phyloP scores from a whole-genome alignment of 2,888 invertebrate genomes.

The Ormyrus pomaceus region DNA sequence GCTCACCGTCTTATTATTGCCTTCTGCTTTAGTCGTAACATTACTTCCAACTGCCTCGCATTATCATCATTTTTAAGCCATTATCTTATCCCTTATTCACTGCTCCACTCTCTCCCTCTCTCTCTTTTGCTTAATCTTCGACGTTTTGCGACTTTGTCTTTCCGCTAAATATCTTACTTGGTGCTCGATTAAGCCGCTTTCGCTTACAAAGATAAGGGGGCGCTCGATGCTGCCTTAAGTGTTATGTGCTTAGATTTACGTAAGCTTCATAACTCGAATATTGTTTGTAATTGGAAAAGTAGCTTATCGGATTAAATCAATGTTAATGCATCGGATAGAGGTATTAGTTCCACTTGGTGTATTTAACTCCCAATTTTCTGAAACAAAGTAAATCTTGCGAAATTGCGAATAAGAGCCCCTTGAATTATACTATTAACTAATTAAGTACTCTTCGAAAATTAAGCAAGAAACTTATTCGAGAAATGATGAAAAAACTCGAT shows the following conservation, averaged over 20 bases:
- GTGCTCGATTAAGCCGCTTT: conserved; percentile 9
- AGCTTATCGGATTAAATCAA: conserved; percentile 8
- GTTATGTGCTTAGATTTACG: conserved; percentile 14
- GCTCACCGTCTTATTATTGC: background rate
- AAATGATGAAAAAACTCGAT: too few relatives aligned
- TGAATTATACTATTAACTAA: too few relatives aligned
- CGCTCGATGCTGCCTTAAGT: conserved; percentile 10
- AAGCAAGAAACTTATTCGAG: background rate
- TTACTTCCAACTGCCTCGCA: too few relatives aligned
- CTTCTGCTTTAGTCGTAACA: background rate
- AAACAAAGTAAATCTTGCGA: too few relatives aligned
- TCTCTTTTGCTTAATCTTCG: background rate
- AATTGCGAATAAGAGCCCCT: too few relatives aligned
- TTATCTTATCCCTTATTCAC: background rate
- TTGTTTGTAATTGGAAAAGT: conserved; percentile 5
- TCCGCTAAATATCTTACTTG: conserved; percentile 4
- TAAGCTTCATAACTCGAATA: conserved; percentile 9
- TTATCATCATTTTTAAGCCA: background rate
- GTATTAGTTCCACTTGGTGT: too few relatives aligned
- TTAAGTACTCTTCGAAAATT: too few relatives aligned
- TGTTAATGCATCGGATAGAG: too few relatives aligned
- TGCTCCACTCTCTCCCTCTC: background rate
- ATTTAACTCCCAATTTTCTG: too few relatives aligned
- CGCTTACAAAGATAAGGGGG: conserved; percentile 18
- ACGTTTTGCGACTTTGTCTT: conserved; percentile 1